phyloP scores from a whole-genome alignment of 2,797 vertebrate species.

The Macrochelys suwanniensis region DNA sequence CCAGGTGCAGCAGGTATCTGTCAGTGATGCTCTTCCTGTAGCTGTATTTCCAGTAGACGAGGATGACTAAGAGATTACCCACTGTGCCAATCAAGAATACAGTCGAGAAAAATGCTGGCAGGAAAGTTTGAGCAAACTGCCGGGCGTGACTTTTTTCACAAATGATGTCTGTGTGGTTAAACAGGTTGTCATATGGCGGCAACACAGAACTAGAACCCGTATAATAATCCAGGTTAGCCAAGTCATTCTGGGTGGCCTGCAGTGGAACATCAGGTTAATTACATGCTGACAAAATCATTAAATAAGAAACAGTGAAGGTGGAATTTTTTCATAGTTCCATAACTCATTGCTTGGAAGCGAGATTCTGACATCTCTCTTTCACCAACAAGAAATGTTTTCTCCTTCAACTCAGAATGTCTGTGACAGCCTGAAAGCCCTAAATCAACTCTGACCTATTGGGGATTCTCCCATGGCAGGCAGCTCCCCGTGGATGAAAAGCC shows the following conservation, averaged over 20 bases:
- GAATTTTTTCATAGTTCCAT: neutral
- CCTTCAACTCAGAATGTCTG: neutral
- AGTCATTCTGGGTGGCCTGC: slow-evolving; percentile 48
- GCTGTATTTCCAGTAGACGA: slow-evolving; percentile 86
- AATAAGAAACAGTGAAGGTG: neutral
- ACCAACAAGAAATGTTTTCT: neutral
- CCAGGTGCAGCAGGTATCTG: slow-evolving; percentile 89
- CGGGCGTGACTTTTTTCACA: slow-evolving; percentile 82
- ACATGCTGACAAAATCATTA: neutral
- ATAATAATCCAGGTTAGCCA: slow-evolving; percentile 10
- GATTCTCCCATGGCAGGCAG: neutral
- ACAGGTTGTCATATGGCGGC: neutral
- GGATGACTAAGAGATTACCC: slow-evolving; percentile 89
- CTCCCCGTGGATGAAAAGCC: neutral
- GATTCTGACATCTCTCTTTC: neutral
- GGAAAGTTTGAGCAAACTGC: slow-evolving; percentile 81
- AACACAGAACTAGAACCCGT: neutral
- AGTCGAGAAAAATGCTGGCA: slow-evolving; percentile 87
- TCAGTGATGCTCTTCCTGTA: slow-evolving; percentile 91
- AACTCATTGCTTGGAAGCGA: neutral
- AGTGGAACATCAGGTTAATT: neutral
- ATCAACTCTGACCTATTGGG: neutral
- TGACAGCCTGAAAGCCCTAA: too few species aligned
- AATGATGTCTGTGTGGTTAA: neutral
- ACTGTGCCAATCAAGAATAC: slow-evolving; percentile 87